These are phyloP conservation scores for Piaya cayana DNA, from an alignment of 2,113 vertebrate species.

Conservation along the genomic window DNA sequence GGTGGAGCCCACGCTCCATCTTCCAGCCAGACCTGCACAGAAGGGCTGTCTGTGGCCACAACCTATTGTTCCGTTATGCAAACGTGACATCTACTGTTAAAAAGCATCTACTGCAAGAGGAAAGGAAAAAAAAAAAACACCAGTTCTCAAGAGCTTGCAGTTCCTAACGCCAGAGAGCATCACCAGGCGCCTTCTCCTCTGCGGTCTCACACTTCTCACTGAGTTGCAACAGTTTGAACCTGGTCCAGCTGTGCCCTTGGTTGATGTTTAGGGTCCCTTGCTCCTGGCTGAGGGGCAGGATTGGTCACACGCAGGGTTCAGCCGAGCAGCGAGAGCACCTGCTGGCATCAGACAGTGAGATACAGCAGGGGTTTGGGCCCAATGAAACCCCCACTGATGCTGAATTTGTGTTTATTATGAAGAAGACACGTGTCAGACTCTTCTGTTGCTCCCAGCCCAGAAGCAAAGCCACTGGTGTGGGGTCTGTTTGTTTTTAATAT, in stretches of 20 bases:
- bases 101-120: conserved; percentile 7
- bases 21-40: neutral
- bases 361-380: neutral
- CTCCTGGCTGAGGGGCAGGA: neutral
- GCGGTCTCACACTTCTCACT: neutral
- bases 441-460: neutral
- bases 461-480: neutral
- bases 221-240: rapidly evolving
- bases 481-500: neutral
- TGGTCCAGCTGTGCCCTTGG: neutral
- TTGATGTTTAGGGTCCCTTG: neutral
- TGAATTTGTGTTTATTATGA: rapidly evolving
- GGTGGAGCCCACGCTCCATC: rapidly evolving
- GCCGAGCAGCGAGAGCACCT: neutral
- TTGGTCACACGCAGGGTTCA: no score
- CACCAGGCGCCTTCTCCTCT: neutral
- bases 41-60: rapidly evolving
- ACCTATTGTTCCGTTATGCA: neutral
- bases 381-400: no score
- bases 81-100: conserved; percentile 54
- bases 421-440: rapidly evolving
- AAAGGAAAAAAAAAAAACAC: rapidly evolving
- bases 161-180: rapidly evolving
- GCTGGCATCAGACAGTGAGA: rapidly evolving
- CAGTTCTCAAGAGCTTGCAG: neutral